Evolutionary conservation across 2,888 invertebrate species (phyloP).

Genomic region (Polydrusus cervinus): DNA sequence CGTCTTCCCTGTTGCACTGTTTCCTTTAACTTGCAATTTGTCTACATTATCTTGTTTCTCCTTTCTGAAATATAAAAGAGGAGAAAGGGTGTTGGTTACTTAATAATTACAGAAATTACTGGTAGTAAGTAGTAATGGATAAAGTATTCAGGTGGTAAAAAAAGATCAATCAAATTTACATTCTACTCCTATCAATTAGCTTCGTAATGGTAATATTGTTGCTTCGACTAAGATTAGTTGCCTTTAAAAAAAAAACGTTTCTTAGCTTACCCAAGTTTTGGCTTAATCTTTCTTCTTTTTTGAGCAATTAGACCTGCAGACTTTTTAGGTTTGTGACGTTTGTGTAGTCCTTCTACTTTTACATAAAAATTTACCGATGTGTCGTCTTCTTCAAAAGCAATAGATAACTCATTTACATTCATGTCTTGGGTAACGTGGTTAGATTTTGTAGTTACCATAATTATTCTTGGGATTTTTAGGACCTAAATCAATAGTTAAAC

Average conservation of each 20-base stretch:
- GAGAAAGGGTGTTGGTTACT: too few species aligned
- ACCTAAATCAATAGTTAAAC: neutral
- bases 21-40: neutral
- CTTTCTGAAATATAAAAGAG: neutral
- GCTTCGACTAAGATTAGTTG: too few species aligned
- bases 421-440: neutral
- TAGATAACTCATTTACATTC: neutral
- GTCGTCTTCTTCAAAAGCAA: conserved; percentile 6
- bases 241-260: too few species aligned
- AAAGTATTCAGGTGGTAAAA: too few species aligned
- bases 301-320: too few species aligned
- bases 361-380: conserved; percentile 14
- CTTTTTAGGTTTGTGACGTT: neutral
- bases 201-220: too few species aligned
- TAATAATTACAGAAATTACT: too few species aligned
- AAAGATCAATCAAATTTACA: too few species aligned
- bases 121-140: too few species aligned
- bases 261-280: neutral
- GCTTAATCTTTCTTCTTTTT: neutral
- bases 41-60: neutral
- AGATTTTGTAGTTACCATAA: neutral
- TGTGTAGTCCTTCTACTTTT: neutral
- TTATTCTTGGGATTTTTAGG: neutral
- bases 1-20: too few species aligned
- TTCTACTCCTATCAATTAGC: too few species aligned